phyloP scores from a whole-genome alignment of 92 coral and sea anemone genomes.

The Epizoanthus fatuus region DNA sequence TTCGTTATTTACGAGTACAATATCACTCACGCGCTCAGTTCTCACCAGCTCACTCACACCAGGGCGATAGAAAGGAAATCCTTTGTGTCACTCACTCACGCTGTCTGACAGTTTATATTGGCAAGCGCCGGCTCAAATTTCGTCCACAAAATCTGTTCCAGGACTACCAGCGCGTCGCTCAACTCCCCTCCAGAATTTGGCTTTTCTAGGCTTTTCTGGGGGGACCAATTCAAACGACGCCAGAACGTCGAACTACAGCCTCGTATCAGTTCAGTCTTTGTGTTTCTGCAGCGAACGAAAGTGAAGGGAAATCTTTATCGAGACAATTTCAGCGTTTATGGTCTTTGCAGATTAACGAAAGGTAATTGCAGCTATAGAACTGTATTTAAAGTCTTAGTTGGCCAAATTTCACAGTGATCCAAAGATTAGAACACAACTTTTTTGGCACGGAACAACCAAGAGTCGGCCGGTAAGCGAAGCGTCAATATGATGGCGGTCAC shows the following conservation, averaged over 20 bases:
- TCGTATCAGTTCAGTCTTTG: conserved; percentile 2
- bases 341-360: not conserved
- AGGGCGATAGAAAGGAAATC: no score
- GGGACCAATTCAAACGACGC: not conserved
- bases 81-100: no score
- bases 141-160: not conserved
- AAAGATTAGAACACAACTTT: not conserved
- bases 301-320: not conserved
- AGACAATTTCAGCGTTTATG: not conserved
- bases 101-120: no score
- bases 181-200: not conserved
- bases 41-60: no score
- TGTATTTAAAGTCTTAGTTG: not conserved
- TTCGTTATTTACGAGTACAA: no score
- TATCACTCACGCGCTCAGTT: no score
- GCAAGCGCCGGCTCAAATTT: not conserved
- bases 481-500: conserved; percentile 1
- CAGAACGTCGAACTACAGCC: not conserved
- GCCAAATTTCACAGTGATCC: not conserved
- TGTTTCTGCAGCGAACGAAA: not conserved
- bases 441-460: not conserved
- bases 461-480: not conserved
- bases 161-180: not conserved
- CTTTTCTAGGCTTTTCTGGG: not conserved
- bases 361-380: not conserved